phyloP scores from a whole-genome alignment of 2,888 invertebrate genomes.

The Calliphora vomitoria region DNA sequence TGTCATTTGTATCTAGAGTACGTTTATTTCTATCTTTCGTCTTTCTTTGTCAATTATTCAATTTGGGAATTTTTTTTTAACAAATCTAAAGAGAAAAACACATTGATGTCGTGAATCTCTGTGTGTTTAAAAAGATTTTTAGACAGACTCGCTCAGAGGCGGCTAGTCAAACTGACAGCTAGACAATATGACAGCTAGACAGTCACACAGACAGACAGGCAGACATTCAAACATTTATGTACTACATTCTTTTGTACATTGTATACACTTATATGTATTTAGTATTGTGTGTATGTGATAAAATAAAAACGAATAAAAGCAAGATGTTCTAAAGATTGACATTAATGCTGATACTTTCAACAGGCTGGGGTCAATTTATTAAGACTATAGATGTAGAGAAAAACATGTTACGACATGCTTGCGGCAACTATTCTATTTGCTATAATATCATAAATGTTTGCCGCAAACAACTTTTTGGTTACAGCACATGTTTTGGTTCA shows the following conservation, averaged over 20 bases:
- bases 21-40: not conserved
- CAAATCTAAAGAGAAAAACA: conserved; percentile 37
- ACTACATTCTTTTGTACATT: conserved; percentile 6
- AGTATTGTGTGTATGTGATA: not conserved
- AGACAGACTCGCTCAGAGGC: not conserved
- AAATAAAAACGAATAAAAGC: not conserved
- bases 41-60: conserved; percentile 64
- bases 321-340: conserved; percentile 14
- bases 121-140: not conserved
- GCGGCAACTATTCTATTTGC: too few species aligned
- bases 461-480: too few species aligned
- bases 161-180: not conserved
- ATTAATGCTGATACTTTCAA: not conserved
- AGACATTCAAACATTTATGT: not conserved
- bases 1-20: conserved; percentile 54
- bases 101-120: conserved; percentile 20
- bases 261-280: conserved; percentile 7
- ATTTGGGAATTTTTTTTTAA: conserved; percentile 58
- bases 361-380: not conserved
- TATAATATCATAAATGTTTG: too few species aligned
- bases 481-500: too few species aligned
- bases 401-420: not conserved
- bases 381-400: not conserved
- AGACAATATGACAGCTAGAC: not conserved
- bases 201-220: not conserved